Evolutionary conservation across 2,888 invertebrate species (phyloP), one percentile per base, ranked within the genome.

Genomic region (Hecatera dysodea): DNA sequence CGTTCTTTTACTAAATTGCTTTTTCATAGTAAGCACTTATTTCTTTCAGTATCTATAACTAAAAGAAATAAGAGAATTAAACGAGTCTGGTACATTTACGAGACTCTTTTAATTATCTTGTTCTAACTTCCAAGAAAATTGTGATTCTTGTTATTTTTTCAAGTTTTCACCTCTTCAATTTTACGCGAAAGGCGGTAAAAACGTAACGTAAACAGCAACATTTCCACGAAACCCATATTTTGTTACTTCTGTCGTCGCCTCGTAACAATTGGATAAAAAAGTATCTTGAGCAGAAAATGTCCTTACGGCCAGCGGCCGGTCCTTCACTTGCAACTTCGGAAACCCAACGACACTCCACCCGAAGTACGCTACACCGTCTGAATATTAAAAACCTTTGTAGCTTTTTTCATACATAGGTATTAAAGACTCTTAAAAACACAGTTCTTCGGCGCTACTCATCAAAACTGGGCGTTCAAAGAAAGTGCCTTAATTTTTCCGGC

Each of bases 371-470:
- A 90, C 92, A 89, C 87, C 89, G 83, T 87, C 85, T 90, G 92
- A 93, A 93, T 94, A 92, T 93, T 93, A 91, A 93, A 90, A 90
- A 90, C 89, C 90, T 91, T 89, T 88, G 87, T 89, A 88, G 87
- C 88, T 89, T 91, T 92, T 90, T 89, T 86, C 90, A 89, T 91
- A 89, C 88, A 86, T 90, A 89, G 86, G 88, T 90, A 91, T 91
- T 90, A 90, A 88, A 89, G 87, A 88, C 89, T 88, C 91, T 91
- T 91, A 89, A 91, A 90, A 91, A 90, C 86, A 84, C 88, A 87
- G 89, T 89, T 90, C 90, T 92, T 88, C 89, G 86, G 81, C 78
- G 88, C 87, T 89, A 85, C 91, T 91, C 91, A 90, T 92, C 91
- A 91, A 88, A 91, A 90, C 89, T 86, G 90, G 84, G 86, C 82